Base-by-base conservation (phyloP, 2,797 vertebrate species). In the Harpagifer antarcticus region DNA sequence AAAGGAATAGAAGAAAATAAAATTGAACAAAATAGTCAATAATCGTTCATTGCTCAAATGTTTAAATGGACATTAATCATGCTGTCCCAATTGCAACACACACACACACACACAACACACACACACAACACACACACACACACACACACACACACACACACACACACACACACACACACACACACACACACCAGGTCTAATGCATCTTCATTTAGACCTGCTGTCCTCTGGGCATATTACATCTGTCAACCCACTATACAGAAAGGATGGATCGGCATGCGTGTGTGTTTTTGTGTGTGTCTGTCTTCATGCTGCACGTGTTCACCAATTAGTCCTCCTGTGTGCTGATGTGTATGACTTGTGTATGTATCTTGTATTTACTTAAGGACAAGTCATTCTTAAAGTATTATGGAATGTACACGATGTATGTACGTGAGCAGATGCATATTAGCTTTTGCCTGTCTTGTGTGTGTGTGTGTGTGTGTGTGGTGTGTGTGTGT, bases 221-320 rank as follows among this genome's bases (percentile, higher is more conserved):
- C 90, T 92, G 90, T 93, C 93, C 86, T 90, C 84, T 86, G 85
- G 89, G 89, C 87, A 91, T 90, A 93, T 93, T 93, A 91, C 92
- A 94, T 92, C 90, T 94, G 92, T 92, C 92, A 92, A 83, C 87
- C 79, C 79, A 74, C 82, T 66, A 83, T 89, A 86, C 80, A 84
- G 73, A 91, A 84, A 90, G 88, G 86, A 93, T 92, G 87, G 86
- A 89, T 92, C 69, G 55, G 74, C 27, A 61, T 66, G 71, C 65
- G 64, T 56, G 59, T 42, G 62, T 63, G 27, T 53, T 27, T 59
- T 10, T 48, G 62, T 65, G n/a, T 81, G 58, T 77, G 64, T 81
- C 49, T 73, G 37, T 66, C 69, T 76, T 83, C 44, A 65, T 65
- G 54, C 62, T 56, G 60, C 37, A 68, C 60, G 67, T 79, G 63